Evolutionary conservation across 2,888 invertebrate species (phyloP).

Genomic region (Meghimatium bilineatum): DNA sequence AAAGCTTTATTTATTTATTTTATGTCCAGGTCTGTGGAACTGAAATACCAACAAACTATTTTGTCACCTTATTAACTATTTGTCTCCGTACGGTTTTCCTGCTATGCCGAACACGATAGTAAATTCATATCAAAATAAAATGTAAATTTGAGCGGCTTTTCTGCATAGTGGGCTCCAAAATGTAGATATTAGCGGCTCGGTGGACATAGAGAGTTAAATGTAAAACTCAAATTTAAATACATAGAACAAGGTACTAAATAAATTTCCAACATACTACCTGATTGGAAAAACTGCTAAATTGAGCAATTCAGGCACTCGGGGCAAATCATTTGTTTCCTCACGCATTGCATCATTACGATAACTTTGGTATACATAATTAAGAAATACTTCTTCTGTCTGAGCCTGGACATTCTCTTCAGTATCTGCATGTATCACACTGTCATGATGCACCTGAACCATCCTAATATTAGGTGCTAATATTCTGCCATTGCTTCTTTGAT

Average conservation of each 20-base stretch:
- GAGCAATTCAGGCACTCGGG: slow-evolving; percentile 67
- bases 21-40: no score
- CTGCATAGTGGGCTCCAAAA: no score
- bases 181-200: no score
- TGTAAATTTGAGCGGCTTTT: no score
- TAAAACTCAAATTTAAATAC: no score
- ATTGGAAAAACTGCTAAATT: slow-evolving; percentile 67
- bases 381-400: slow-evolving; percentile 73
- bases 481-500: neutral
- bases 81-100: no score
- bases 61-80: no score
- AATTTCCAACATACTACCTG: slow-evolving; percentile 57
- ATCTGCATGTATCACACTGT: slow-evolving; percentile 62
- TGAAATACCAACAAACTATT: no score
- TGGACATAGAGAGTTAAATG: no score
- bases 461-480: neutral
- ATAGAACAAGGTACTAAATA: neutral
- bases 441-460: slow-evolving; percentile 34
- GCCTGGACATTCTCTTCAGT: slow-evolving; percentile 72
- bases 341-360: slow-evolving; percentile 63
- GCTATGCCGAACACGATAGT: no score
- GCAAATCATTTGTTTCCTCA: slow-evolving; percentile 58
- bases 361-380: slow-evolving; percentile 71
- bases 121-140: no score
- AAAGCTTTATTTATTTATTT: no score